These are phyloP conservation scores for Enteromius anoplus DNA, from an alignment of 2,797 vertebrate genomes.

Conservation along the genomic window DNA sequence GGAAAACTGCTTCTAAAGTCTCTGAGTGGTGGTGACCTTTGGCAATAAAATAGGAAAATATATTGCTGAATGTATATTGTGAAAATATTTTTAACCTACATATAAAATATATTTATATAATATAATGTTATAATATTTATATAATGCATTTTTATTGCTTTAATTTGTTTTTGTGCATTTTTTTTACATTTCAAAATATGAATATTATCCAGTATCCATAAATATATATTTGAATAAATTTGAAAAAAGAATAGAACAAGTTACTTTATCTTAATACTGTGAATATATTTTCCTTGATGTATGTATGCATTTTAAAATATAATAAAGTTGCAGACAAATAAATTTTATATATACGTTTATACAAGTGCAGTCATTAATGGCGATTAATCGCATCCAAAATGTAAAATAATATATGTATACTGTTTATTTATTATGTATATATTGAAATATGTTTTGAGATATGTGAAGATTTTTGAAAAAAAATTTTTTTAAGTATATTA, in stretches of 20 bases:
- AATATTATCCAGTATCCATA: background rate
- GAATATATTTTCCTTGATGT: background rate
- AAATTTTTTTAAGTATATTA: too few relatives aligned
- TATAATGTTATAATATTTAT: background rate
- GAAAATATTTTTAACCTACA: background rate
- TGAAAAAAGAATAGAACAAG: background rate
- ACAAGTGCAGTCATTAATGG: too few relatives aligned
- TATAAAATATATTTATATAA: background rate
- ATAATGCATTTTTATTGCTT: background rate
- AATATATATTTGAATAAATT: background rate
- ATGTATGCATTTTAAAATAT: background rate
- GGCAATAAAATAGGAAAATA: background rate
- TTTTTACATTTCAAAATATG: background rate
- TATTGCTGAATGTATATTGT: conserved; percentile 1
- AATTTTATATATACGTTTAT: background rate
- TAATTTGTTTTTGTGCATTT: background rate
- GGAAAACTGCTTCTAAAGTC: background rate
- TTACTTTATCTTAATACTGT: background rate
- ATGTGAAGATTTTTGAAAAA: too few relatives aligned
- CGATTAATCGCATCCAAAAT: too few relatives aligned
- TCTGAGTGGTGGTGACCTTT: background rate
- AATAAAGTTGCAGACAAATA: background rate
- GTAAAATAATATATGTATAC: too few relatives aligned
- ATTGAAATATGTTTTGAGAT: too few relatives aligned
- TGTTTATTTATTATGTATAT: too few relatives aligned